Evolutionary conservation across 2,113 vertebrate species (phyloP), one percentile per base, ranked within the genome.

Genomic region (Mormoops blainvillei): DNA sequence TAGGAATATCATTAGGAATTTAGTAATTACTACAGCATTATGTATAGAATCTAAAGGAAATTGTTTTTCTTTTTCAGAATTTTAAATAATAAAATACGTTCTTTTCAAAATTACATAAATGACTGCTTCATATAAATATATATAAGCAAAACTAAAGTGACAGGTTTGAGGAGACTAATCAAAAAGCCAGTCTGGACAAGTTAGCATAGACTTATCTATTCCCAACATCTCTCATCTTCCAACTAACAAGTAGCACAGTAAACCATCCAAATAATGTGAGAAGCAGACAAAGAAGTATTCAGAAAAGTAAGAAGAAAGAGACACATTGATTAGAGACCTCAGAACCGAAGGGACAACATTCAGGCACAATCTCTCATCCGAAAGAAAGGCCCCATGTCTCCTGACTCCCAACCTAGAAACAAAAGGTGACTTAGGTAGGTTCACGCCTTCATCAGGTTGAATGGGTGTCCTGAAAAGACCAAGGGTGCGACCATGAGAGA

Each of bases 91-190:
- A 38, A 63, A 94, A 70, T 82, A 63, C 41, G 7, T 33, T 41
- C 2, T 63, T 56, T 87, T 83, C 20, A 26, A 87, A 73, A 68
- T 73, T 83, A 67, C 1, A 73, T 4, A 95, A 38, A 91, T 84
- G 33, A 50, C 8, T 50, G 1, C 36, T 91, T 80, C 24, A 41
- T 77, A 4, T 56, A 80, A 91, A 88, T 24, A 33, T 33, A 67
- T 85, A 52, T 45, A 63, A 43, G 5, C 18, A 84, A 91, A 73
- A 12, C 11, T 50, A 43, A 65, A 58, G n/a, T 12, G 61, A 78
- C 54, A 78, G 1, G 24, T 31, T 43, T 80, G 15, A 87, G 26
- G 41, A 65, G 7, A 19, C 7, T 38, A 43, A 31, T 36, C 1
- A 89, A 86, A 84, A 74, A 67, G 16, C 1, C 14, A 52, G 3